These are phyloP conservation scores for Sebastiscus tertius DNA, from an alignment of 2,797 vertebrate genomes.

Conservation along the genomic window DNA sequence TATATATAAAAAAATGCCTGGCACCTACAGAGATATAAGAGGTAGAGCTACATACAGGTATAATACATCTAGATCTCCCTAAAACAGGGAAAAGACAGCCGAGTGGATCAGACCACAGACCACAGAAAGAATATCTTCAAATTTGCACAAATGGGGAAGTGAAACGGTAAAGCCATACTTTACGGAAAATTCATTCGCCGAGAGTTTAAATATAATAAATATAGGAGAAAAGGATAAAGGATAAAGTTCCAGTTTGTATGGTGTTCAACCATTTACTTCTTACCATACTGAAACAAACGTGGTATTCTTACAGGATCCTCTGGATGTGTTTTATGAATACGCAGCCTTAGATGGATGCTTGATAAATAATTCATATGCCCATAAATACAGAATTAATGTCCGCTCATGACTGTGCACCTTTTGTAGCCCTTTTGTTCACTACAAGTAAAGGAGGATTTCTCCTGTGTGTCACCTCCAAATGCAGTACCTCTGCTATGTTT, in stretches of 20 bases:
- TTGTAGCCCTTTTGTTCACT: conserved; percentile 43
- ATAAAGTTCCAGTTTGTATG: conserved; percentile 25
- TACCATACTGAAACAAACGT: conserved; percentile 18
- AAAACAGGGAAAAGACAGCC: conserved; percentile 29
- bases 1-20: conserved; percentile 84
- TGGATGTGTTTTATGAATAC: conserved; percentile 16
- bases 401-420: background rate
- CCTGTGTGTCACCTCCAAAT: background rate
- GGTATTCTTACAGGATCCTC: background rate
- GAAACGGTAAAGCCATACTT: conserved; percentile 4
- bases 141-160: conserved; percentile 26
- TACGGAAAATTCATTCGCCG: conserved; percentile 25
- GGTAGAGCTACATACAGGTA: conserved; percentile 90
- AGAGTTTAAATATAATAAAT: conserved; percentile 67
- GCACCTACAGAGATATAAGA: conserved; percentile 87
- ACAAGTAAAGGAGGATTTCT: conserved; percentile 8
- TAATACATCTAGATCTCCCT: conserved; percentile 83
- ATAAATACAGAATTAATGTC: conserved; percentile 20
- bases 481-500: conserved; percentile 19
- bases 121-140: conserved; percentile 14
- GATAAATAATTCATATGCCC: conserved; percentile 43
- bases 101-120: conserved; percentile 23
- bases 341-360: conserved; percentile 2
- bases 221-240: background rate
- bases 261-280: conserved; percentile 3